Evolutionary conservation across 2,113 vertebrate species (phyloP).

Genomic region (Patagioenas fasciata): DNA sequence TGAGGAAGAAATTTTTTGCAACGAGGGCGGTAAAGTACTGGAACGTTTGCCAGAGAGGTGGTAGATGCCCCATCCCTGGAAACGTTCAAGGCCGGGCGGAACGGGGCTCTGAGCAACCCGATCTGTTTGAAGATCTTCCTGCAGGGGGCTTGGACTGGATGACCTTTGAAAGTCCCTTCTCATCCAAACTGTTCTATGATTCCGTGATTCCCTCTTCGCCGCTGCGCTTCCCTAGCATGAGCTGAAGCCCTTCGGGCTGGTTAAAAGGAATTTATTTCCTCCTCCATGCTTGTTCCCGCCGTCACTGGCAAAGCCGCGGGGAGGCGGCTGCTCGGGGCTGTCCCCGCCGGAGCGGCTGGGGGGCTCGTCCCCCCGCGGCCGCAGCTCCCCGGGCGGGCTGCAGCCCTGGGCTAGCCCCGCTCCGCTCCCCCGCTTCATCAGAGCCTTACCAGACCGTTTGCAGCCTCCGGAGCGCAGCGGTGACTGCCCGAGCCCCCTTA

Average conservation of each 20-base stretch:
- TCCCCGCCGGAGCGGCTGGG: neutral
- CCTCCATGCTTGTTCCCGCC: neutral
- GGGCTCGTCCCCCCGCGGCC: neutral
- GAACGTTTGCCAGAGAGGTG: no score
- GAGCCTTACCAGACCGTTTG: fast-evolving
- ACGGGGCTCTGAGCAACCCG: no score
- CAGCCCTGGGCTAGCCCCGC: neutral
- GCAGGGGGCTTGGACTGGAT: no score
- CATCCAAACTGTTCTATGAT: no score
- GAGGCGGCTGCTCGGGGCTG: neutral
- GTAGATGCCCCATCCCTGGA: no score
- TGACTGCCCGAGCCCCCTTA: neutral
- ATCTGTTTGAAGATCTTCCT: no score
- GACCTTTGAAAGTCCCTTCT: no score
- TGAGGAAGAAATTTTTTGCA: no score
- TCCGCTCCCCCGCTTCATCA: neutral
- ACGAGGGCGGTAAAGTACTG: no score
- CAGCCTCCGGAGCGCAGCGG: neutral
- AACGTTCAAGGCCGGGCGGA: no score
- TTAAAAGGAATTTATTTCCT: no score
- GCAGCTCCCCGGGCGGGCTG: neutral
- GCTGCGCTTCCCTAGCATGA: neutral
- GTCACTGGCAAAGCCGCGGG: neutral
- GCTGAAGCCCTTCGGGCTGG: neutral
- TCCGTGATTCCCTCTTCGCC: neutral